Conservation (phyloP, 2,888 invertebrate species). For the Drosophila kanekoi region DNA sequence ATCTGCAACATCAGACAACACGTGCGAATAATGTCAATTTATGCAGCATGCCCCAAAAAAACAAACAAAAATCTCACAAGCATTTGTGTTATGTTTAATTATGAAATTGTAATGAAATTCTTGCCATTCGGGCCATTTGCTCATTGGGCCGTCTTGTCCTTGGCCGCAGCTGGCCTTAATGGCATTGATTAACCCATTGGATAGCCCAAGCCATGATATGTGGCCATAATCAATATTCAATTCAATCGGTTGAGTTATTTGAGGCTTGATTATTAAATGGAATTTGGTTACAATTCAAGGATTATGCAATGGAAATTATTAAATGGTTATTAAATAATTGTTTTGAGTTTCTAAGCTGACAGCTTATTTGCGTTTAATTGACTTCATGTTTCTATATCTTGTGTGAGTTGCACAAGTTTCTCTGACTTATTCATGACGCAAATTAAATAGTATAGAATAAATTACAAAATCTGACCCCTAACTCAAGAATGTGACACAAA, state of each 20-base stretch:
- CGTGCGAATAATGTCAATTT: constrained; percentile 23
- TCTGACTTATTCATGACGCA: too few relatives aligned
- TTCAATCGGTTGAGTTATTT: background rate
- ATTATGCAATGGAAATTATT: too few relatives aligned
- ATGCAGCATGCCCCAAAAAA: background rate
- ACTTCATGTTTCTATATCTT: too few relatives aligned
- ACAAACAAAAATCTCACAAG: constrained; percentile 2
- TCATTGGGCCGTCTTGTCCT: constrained; percentile 8
- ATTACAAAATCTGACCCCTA: too few relatives aligned
- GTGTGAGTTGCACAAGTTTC: too few relatives aligned
- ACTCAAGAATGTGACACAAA: too few relatives aligned
- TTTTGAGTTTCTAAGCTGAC: too few relatives aligned
- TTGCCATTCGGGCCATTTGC: constrained; percentile 9
- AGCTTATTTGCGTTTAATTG: too few relatives aligned
- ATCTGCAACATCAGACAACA: constrained; percentile 65
- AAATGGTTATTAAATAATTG: too few relatives aligned
- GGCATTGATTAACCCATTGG: constrained; percentile 12
- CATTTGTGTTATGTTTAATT: constrained; percentile 29
- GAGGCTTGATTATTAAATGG: background rate
- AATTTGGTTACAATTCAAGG: background rate
- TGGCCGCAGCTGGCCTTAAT: constrained; percentile 15
- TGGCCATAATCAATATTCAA: constrained; percentile 8
- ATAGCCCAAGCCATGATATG: background rate
- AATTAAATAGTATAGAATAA: too few relatives aligned
- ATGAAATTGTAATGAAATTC: constrained; percentile 18